A percentile compares a stretch with the other conserved stretches of the same genome.
Conservation (phyloP, 2,113 vertebrate genomes). For the Cyrtonyx montezumae region DNA sequence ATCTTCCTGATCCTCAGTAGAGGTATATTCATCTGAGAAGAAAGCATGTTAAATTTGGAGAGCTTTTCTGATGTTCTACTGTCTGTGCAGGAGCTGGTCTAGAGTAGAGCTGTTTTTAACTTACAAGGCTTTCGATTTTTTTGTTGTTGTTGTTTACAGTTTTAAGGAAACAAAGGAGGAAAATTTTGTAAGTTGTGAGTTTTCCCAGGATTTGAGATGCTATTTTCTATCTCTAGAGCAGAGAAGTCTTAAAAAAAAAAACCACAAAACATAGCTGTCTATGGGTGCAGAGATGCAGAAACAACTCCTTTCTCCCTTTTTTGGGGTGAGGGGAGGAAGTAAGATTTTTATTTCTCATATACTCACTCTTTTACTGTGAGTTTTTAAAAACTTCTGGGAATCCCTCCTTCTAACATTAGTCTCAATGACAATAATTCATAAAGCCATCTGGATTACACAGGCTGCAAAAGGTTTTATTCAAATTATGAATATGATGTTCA, state of each 20-base stretch:
- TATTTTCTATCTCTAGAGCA: not conserved
- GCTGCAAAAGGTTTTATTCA: not conserved
- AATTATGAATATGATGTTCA: not conserved
- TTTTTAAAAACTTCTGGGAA: not conserved
- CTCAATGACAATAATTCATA: not conserved
- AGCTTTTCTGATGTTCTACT: not conserved
- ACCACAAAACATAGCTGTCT: not conserved
- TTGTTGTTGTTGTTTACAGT: not conserved
- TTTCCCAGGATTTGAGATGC: not conserved
- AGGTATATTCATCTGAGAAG: not conserved
- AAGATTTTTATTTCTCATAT: not conserved
- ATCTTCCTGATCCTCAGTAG: too few relatives aligned
- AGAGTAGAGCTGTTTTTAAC: not conserved
- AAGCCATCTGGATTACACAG: not conserved
- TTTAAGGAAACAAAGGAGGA: not conserved
- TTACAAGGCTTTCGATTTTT: not conserved
- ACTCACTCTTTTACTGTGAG: not conserved
- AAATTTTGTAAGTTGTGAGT: not conserved
- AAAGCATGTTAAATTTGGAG: not conserved
- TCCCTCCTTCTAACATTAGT: not conserved
- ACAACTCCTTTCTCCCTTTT: not conserved
- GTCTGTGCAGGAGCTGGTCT: not conserved
- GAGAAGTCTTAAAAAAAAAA: not conserved
- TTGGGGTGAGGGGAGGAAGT: fast-evolving
- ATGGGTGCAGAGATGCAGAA: not conserved